These are phyloP conservation scores for Lerema accius DNA, from an alignment of 1,140 invertebrate species.

Conservation along the genomic window DNA sequence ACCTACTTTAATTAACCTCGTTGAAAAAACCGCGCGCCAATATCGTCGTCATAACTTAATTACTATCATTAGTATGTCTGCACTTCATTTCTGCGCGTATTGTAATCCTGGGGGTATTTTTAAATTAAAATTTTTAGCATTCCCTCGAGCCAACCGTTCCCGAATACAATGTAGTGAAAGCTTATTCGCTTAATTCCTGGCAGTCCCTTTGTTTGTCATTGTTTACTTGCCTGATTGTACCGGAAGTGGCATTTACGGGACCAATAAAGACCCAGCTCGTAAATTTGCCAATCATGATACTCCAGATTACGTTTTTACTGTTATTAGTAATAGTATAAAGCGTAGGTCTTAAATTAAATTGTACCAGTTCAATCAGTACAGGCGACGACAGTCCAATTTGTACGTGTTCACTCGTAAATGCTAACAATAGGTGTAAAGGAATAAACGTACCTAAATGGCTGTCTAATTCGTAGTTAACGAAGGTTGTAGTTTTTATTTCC, in stretches of 20 bases:
- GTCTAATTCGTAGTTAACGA: too few species aligned
- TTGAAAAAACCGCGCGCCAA: neutral
- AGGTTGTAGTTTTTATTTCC: neutral
- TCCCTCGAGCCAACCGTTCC: conserved; percentile 19
- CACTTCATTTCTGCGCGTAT: conserved; percentile 17
- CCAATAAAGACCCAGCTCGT: conserved; percentile 49
- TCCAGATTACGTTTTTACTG: conserved; percentile 42
- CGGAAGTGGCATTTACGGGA: conserved; percentile 48
- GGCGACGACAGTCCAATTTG: conserved; percentile 11
- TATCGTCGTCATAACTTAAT: neutral
- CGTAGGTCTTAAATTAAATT: conserved; percentile 22
- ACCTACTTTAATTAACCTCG: too few species aligned
- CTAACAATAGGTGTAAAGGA: conserved; percentile 8
- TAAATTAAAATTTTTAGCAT: conserved; percentile 34
- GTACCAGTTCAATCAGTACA: neutral
- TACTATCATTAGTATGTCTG: conserved; percentile 4
- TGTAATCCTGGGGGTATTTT: conserved; percentile 24
- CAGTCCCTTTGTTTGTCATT: conserved; percentile 47
- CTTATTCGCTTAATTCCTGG: conserved; percentile 47
- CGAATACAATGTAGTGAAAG: conserved; percentile 41
- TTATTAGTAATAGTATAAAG: conserved; percentile 30
- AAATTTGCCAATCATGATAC: conserved; percentile 45
- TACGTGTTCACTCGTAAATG: conserved; percentile 15
- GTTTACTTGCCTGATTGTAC: conserved; percentile 48
- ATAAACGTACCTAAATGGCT: too few species aligned